Conservation (phyloP, 2,888 invertebrate genomes). For the Cephus rjabovi region DNA sequence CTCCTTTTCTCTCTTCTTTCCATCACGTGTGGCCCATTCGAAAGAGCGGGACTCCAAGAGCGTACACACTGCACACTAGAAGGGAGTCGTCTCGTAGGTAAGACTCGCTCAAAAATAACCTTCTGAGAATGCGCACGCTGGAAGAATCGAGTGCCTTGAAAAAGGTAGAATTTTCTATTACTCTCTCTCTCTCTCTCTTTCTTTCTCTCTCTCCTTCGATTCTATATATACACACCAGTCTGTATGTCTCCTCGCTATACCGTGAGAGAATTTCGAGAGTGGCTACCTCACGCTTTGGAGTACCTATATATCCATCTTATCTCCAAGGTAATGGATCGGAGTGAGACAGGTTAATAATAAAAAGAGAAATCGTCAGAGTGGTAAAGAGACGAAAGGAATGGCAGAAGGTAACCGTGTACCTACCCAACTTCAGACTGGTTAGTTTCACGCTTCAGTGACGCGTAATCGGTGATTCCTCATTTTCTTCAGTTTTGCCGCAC, state of each 20-base stretch:
- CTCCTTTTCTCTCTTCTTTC: slow-evolving; percentile 11
- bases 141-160: neutral
- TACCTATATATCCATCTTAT: neutral
- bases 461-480: slow-evolving; percentile 1
- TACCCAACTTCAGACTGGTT: neutral
- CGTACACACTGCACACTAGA: neutral
- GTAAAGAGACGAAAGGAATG: neutral
- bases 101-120: slow-evolving; percentile 9
- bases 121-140: neutral
- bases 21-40: slow-evolving; percentile 26
- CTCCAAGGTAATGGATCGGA: neutral
- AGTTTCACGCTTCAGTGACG: neutral
- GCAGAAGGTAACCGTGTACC: neutral
- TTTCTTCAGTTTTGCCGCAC: slow-evolving; percentile 34
- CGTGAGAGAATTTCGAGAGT: neutral
- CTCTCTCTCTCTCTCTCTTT: neutral
- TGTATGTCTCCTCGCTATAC: neutral
- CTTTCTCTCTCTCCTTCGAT: neutral
- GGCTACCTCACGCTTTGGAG: neutral
- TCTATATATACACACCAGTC: neutral
- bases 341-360: slow-evolving; percentile 1
- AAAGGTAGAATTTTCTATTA: neutral
- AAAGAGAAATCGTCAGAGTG: neutral
- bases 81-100: neutral
- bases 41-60: neutral